These are phyloP conservation scores for Coptodon bakossiorum DNA, from an alignment of 2,113 vertebrate genomes.

Conservation along the genomic window DNA sequence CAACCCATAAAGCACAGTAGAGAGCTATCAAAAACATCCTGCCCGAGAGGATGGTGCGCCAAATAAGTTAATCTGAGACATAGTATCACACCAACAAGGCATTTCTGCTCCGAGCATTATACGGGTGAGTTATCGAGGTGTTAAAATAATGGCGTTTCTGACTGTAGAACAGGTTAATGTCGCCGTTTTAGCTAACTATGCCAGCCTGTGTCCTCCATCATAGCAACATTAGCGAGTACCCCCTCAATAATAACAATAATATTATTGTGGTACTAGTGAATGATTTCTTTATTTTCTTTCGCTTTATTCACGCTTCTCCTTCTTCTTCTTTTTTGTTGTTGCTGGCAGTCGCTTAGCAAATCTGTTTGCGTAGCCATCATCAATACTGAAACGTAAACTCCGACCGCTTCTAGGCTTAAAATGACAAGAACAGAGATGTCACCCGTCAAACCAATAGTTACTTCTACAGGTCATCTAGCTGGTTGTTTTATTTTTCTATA, in stretches of 20 bases:
- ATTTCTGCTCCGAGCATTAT: accelerated
- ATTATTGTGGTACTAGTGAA: background rate
- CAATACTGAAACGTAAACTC: background rate
- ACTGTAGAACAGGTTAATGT: background rate
- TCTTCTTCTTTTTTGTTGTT: accelerated
- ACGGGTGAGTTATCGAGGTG: background rate
- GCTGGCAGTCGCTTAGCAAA: background rate
- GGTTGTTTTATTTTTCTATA: background rate
- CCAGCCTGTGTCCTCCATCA: background rate
- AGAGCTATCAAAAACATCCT: conserved; percentile 16
- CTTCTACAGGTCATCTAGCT: background rate
- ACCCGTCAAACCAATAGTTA: accelerated
- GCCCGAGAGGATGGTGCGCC: background rate
- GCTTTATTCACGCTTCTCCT: accelerated
- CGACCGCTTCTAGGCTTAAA: background rate
- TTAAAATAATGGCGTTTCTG: background rate
- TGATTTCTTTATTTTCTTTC: background rate
- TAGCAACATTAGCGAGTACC: background rate
- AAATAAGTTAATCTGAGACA: background rate
- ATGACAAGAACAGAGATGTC: background rate
- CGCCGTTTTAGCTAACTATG: conserved; percentile 13
- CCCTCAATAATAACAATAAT: background rate
- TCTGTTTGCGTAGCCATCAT: background rate
- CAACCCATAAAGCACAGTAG: background rate
- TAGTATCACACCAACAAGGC: background rate